A percentile compares a stretch with the other conserved stretches of the same genome.
phyloP scores from a whole-genome alignment of 1,140 invertebrate species.

The Microplitis demolitor region DNA sequence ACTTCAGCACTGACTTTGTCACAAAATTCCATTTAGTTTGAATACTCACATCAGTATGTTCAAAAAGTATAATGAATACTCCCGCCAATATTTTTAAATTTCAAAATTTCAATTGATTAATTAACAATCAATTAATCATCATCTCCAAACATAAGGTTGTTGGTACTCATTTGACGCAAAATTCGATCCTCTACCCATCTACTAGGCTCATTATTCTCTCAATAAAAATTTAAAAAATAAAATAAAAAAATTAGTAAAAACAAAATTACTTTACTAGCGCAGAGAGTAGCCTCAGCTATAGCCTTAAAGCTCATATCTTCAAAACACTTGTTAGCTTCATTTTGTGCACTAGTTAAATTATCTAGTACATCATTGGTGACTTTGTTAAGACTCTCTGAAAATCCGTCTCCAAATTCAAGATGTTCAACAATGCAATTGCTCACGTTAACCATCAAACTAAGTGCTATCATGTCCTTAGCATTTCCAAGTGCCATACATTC shows the following conservation, averaged over 20 bases:
- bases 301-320: constrained; percentile 24
- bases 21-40: no score
- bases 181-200: no score
- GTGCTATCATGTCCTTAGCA: constrained; percentile 20
- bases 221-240: not conserved
- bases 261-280: constrained; percentile 39
- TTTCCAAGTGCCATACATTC: constrained; percentile 24
- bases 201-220: no score
- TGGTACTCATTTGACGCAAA: no score
- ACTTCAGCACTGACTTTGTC: no score
- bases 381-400: constrained; percentile 30
- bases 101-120: no score
- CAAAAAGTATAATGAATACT: no score
- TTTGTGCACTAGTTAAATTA: constrained; percentile 20
- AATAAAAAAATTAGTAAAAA: not conserved
- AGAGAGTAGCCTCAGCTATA: constrained; percentile 32
- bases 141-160: no score
- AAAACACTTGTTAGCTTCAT: constrained; percentile 33
- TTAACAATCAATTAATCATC: no score
- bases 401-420: constrained; percentile 24
- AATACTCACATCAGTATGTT: no score
- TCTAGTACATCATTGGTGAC: constrained; percentile 19
- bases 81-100: no score
- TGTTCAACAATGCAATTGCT: constrained; percentile 35
- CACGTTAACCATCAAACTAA: constrained; percentile 21